These are phyloP conservation scores for Oryzias celebensis DNA, from an alignment of 2,113 vertebrate species.

Conservation along the genomic window DNA sequence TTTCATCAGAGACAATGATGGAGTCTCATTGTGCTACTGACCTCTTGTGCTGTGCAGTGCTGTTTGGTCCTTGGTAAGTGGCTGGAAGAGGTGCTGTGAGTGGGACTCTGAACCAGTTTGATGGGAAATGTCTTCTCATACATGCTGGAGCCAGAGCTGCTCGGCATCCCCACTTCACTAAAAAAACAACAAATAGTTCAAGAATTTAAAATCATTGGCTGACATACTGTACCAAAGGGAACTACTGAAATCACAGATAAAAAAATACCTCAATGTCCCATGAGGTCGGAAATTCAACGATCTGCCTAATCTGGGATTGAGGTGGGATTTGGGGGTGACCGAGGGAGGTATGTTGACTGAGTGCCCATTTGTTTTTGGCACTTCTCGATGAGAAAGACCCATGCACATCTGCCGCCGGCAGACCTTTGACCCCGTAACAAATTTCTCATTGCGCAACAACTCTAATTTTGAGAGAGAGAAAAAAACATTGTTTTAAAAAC, in stretches of 20 bases:
- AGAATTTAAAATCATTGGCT: not conserved
- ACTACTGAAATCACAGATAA: not conserved
- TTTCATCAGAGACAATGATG: not conserved
- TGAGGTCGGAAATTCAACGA: slow-evolving; percentile 63
- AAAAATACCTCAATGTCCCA: slow-evolving; percentile 51
- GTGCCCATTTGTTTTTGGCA: slow-evolving; percentile 79
- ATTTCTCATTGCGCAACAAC: slow-evolving; percentile 60
- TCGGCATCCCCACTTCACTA: slow-evolving; percentile 34
- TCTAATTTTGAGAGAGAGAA: slow-evolving; percentile 29
- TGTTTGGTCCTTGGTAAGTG: slow-evolving; percentile 32
- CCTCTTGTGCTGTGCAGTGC: slow-evolving; percentile 76
- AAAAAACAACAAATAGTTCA: slow-evolving; percentile 25
- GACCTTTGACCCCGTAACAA: slow-evolving; percentile 61
- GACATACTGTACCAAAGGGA: not conserved
- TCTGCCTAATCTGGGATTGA: slow-evolving; percentile 72
- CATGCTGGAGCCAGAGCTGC: slow-evolving; percentile 62
- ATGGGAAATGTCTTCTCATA: slow-evolving; percentile 80
- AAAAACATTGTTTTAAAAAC: not conserved
- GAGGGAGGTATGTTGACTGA: slow-evolving; percentile 46
- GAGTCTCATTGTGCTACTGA: slow-evolving; percentile 27
- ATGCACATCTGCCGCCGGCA: slow-evolving; percentile 77
- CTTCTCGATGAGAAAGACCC: slow-evolving; percentile 59
- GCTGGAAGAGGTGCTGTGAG: slow-evolving; percentile 61
- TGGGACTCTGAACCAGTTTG: slow-evolving; percentile 72
- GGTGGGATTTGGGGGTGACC: slow-evolving; percentile 48